A percentile compares a stretch with the other conserved stretches of the same genome.
Conservation (phyloP, 2,888 invertebrate genomes). For the Tachina fera region DNA sequence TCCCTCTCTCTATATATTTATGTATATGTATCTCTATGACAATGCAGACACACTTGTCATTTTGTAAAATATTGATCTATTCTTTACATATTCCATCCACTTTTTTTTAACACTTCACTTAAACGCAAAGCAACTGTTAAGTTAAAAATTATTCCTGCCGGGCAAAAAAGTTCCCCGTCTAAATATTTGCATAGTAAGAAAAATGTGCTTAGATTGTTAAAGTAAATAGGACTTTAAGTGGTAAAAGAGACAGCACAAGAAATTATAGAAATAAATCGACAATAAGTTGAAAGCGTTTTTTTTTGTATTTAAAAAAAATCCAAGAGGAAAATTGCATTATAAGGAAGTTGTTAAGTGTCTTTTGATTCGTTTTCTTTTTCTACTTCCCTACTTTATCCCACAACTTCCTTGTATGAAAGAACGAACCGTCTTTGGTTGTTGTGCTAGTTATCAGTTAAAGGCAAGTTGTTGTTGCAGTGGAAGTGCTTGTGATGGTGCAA, state of each 20-base stretch:
- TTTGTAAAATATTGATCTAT: conserved; percentile 55
- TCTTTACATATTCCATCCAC: conserved; percentile 23
- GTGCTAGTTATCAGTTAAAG: conserved; percentile 54
- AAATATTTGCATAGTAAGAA: conserved; percentile 66
- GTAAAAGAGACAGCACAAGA: conserved; percentile 8
- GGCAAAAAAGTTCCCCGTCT: conserved; percentile 10
- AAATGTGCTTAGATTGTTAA: conserved; percentile 60
- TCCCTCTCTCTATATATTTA: background rate
- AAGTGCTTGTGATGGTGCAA: background rate
- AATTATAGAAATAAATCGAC: conserved; percentile 22
- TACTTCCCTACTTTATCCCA: conserved; percentile 12
- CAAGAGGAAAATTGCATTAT: conserved; percentile 69
- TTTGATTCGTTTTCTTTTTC: conserved; percentile 46
- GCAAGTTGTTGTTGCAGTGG: conserved; percentile 25
- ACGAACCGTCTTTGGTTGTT: conserved; percentile 34
- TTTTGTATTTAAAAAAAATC: conserved; percentile 50
- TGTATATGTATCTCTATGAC: no score
- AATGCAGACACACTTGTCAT: conserved; percentile 57
- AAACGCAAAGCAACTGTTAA: background rate
- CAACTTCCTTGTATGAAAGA: conserved; percentile 36
- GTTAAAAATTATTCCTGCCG: conserved; percentile 3
- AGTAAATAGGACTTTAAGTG: conserved; percentile 44
- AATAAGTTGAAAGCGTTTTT: conserved; percentile 58
- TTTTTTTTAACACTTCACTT: background rate
- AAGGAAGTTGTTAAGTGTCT: conserved; percentile 71